Evolutionary conservation across 2,113 vertebrate genomes (phyloP), one percentile per base, ranked within the genome.

Genomic region (Hypocryptadius cinnamomeus): DNA sequence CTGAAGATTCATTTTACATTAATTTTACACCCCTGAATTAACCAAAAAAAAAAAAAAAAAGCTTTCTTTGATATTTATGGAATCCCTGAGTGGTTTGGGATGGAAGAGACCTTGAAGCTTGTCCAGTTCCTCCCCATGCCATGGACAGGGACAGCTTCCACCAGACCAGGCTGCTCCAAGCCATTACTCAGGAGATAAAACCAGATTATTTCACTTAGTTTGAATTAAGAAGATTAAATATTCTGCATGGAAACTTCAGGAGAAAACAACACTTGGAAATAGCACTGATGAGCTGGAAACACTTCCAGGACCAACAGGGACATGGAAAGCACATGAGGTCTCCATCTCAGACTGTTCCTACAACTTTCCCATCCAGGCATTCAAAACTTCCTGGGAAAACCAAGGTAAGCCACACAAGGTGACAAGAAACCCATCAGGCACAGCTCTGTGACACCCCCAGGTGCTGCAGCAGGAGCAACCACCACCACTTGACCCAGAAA

Each of bases 1-100:
- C 47, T 37, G 27, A 39, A 92, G 42, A 59, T 18, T 35, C 10
- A 66, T 35, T 68, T 35, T 6, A 31, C 9, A 90, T 95, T 96
- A 68, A 97, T 97, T 97, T 96, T 90, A 94, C 89, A 94, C 22
- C 23, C 35, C 28, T 31, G 22, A 10, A 47, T 70, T 85, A 16
- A 66, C 17, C 59, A 57, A 37, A 24, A 16, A n/a, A 11, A 63
- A 48, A 40, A 15, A 13, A 45, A 44, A 11, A 59, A 30, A 3
- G 3, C 4, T 12, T 30, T 39, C 35, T 92, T 93, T 89, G 44
- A 60, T 74, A 71, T 57, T 27, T 12, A 15, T 64, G 35, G 50
- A 42, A 42, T 48, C 24, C 9, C 56, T 48, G n/a, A 22, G 3
- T 30, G 56, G 16, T 48, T 70, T 63, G 65, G n/a, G 56, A 16